A percentile compares a stretch with the other conserved stretches of the same genome.
phyloP scores from a whole-genome alignment of 53 echinoderm and acorn worm genomes.

The Stichopus horrens region DNA sequence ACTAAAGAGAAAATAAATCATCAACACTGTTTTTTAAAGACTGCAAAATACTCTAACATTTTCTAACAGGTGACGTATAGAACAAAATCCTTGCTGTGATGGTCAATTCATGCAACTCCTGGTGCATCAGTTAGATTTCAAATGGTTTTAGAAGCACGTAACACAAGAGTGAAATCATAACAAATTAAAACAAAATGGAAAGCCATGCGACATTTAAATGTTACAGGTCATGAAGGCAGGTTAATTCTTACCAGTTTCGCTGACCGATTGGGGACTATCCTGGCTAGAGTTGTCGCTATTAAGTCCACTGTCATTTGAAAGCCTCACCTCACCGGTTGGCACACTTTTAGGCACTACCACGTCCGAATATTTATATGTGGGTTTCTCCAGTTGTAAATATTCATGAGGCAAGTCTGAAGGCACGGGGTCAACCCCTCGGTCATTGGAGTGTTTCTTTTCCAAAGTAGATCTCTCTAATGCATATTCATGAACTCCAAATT shows the following conservation, averaged over 20 bases:
- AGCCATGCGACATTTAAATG: background rate
- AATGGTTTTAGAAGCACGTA: too few relatives aligned
- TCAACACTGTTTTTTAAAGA: too few relatives aligned
- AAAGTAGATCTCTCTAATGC: constrained; percentile 16
- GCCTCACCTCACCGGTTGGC: background rate
- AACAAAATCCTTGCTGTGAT: too few relatives aligned
- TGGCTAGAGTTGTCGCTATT: constrained; percentile 25
- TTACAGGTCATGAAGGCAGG: background rate
- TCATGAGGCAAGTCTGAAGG: constrained; percentile 17
- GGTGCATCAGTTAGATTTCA: too few relatives aligned
- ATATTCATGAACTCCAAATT: constrained; percentile 48
- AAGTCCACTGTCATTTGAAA: constrained; percentile 44
- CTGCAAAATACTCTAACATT: too few relatives aligned
- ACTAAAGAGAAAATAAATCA: too few relatives aligned
- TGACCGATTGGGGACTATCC: background rate
- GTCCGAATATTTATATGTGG: constrained; percentile 8
- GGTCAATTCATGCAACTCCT: too few relatives aligned
- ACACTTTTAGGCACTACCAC: background rate
- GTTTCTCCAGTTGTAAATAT: constrained; percentile 31
- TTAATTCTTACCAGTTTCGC: constrained; percentile 28
- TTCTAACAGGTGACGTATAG: too few relatives aligned
- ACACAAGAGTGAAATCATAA: too few relatives aligned
- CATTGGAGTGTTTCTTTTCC: background rate
- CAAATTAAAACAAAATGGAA: background rate
- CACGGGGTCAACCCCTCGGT: background rate